Evolutionary conservation across 2,113 vertebrate species (phyloP).

Genomic region (Halcyon senegalensis): DNA sequence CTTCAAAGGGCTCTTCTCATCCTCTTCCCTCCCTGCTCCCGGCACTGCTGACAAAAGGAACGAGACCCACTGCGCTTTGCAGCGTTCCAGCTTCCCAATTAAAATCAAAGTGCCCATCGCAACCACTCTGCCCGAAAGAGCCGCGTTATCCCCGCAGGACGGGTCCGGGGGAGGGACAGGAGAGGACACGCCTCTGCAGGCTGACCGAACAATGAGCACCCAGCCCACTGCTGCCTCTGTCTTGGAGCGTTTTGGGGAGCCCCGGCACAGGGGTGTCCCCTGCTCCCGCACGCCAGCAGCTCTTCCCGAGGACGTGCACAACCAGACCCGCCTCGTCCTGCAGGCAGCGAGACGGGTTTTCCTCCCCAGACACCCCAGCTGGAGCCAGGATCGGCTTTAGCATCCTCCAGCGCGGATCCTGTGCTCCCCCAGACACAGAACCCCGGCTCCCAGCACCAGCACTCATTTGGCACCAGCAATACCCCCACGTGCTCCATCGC

Average conservation of each 20-base stretch:
- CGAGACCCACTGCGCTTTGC: rapidly evolving
- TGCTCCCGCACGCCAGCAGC: rapidly evolving
- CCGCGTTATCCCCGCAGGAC: rapidly evolving
- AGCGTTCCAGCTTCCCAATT: neutral
- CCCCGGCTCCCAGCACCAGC: rapidly evolving
- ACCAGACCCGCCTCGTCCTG: rapidly evolving
- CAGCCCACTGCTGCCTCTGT: rapidly evolving
- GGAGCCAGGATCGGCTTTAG: rapidly evolving
- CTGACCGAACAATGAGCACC: neutral
- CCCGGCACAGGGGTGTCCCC: neutral
- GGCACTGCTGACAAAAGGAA: neutral
- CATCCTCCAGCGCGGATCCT: neutral
- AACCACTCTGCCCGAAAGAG: neutral
- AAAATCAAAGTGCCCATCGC: neutral
- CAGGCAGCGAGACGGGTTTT: rapidly evolving
- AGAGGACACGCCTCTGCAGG: neutral
- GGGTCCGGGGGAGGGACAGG: rapidly evolving
- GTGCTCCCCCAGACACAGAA: rapidly evolving
- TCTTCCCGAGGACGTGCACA: rapidly evolving
- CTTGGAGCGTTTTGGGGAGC: neutral
- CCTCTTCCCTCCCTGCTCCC: neutral
- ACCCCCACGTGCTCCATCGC: neutral
- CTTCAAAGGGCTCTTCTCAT: neutral
- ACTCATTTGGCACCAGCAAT: neutral
- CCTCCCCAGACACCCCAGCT: neutral